Conservation (phyloP, 2,888 invertebrate species). For the Stomorhina lunata region DNA sequence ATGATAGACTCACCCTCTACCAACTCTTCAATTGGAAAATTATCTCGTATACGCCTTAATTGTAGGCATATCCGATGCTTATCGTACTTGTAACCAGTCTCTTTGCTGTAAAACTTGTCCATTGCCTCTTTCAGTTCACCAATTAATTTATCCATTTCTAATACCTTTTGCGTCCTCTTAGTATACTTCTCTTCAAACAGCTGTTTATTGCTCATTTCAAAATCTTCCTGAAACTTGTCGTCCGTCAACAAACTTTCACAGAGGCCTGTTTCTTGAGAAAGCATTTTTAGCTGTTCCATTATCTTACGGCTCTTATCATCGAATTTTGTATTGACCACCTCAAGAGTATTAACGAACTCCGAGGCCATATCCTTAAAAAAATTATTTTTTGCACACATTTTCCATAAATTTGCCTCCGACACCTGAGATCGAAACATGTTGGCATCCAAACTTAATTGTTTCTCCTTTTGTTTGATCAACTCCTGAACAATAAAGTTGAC, state of each 20-base stretch:
- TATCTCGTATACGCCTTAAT: conserved; percentile 65
- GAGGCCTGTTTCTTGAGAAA: conserved; percentile 67
- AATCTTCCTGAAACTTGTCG: conserved; percentile 69
- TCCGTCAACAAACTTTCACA: conserved; percentile 64
- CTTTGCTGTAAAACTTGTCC: conserved; percentile 73
- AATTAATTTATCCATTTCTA: conserved; percentile 68
- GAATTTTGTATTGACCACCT: conserved; percentile 65
- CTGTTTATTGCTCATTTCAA: conserved; percentile 68
- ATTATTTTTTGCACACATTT: conserved; percentile 70
- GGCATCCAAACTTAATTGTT: conserved; percentile 65
- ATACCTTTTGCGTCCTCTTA: conserved; percentile 59
- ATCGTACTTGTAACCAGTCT: conserved; percentile 70
- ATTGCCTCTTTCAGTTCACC: conserved; percentile 70
- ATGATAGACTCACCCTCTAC: conserved; percentile 45
- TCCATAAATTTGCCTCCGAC: conserved; percentile 66
- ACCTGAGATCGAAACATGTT: conserved; percentile 34
- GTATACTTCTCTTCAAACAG: conserved; percentile 65
- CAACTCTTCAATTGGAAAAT: conserved; percentile 58
- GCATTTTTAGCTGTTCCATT: conserved; percentile 51
- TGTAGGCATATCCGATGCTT: conserved; percentile 71
- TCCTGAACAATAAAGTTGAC: conserved; percentile 75
- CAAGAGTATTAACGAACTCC: conserved; percentile 71
- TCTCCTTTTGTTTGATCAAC: conserved; percentile 74
- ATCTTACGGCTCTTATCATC: conserved; percentile 68
- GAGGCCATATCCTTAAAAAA: conserved; percentile 74